These are phyloP conservation scores for Ophion slaviceki DNA, from an alignment of 2,888 invertebrate genomes.

Conservation along the genomic window DNA sequence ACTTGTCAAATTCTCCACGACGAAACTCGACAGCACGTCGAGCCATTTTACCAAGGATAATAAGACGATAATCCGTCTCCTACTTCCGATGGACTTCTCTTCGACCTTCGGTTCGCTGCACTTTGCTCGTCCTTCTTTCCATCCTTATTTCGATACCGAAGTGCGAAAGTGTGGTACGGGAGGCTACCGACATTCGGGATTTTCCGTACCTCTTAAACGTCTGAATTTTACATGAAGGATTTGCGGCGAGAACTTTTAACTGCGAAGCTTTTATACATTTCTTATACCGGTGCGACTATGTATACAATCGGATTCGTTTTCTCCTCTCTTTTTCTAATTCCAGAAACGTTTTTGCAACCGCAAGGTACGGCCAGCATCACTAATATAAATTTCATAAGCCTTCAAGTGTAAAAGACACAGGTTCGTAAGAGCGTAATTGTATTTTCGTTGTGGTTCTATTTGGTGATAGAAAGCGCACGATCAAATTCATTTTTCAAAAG, in stretches of 20 bases:
- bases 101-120: background rate
- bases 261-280: background rate
- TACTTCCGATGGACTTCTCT: slow-evolving; percentile 11
- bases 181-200: background rate
- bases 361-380: background rate
- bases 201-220: background rate
- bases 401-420: background rate
- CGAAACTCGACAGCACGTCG: slow-evolving; percentile 1
- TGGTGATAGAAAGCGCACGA: slow-evolving; percentile 2
- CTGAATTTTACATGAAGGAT: background rate
- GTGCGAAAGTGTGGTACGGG: background rate
- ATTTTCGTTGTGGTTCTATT: background rate
- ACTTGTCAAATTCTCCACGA: slow-evolving; percentile 1
- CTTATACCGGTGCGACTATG: background rate
- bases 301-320: background rate
- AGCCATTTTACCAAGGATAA: slow-evolving; percentile 2
- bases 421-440: background rate
- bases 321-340: background rate
- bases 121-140: background rate
- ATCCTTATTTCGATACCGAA: background rate
- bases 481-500: slow-evolving; percentile 29
- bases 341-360: background rate
- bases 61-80: slow-evolving; percentile 28
- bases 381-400: background rate
- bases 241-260: background rate